Conservation (phyloP, 1,140 invertebrate species). For the Chironomus striatipennis region DNA sequence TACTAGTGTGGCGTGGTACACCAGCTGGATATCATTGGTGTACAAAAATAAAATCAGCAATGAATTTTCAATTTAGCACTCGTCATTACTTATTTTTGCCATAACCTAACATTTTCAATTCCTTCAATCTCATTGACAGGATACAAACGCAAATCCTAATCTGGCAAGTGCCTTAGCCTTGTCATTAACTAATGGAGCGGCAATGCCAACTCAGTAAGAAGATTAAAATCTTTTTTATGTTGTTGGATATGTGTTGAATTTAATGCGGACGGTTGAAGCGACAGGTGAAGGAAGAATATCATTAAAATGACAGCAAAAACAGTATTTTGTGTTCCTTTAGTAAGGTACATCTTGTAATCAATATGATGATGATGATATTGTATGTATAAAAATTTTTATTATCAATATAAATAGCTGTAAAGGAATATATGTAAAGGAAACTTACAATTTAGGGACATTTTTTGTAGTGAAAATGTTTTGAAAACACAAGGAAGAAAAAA, state of each 20-base stretch:
- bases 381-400: constrained; percentile 1
- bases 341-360: not conserved
- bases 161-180: not conserved
- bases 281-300: not conserved
- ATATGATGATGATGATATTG: not conserved
- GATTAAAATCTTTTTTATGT: not conserved
- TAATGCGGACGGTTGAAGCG: too few relatives aligned
- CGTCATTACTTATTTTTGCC: not conserved
- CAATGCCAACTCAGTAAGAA: constrained; percentile 4
- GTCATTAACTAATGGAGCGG: not conserved
- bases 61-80: too few relatives aligned
- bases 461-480: not conserved
- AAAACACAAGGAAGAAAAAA: not conserved
- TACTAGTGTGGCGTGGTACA: too few relatives aligned
- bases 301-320: not conserved
- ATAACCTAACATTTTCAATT: too few relatives aligned
- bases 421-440: not conserved
- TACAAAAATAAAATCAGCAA: too few relatives aligned
- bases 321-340: not conserved
- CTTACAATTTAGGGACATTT: too few relatives aligned
- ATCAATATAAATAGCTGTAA: not conserved
- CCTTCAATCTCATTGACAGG: not conserved
- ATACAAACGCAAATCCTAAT: constrained; percentile 3
- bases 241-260: too few relatives aligned
- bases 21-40: too few relatives aligned